Percentiles rank a stretch among this genome's conserved stretches.
These are phyloP conservation scores for Drosophila sulfurigaster DNA, from an alignment of 1,140 invertebrate genomes.

Conservation along the genomic window DNA sequence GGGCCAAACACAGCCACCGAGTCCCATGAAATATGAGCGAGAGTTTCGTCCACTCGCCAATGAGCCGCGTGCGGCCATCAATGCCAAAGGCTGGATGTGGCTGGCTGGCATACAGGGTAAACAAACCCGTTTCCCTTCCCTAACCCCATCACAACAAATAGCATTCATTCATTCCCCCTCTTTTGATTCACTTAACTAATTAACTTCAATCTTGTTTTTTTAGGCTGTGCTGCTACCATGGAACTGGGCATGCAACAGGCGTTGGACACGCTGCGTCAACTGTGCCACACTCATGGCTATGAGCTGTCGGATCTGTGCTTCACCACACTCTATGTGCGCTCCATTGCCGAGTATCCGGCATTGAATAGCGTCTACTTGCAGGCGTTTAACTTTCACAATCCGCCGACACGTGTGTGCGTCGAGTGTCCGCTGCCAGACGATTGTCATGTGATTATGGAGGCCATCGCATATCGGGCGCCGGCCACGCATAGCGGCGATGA, in stretches of 20 bases:
- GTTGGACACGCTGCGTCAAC: conserved; percentile 56
- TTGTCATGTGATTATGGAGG: conserved; percentile 92
- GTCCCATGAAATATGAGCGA: conserved; percentile 80
- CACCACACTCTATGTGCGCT: conserved; percentile 92
- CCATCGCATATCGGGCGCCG: conserved; percentile 87
- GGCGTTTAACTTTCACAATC: conserved; percentile 91
- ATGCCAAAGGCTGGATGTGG: conserved; percentile 92
- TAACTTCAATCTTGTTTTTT: background rate
- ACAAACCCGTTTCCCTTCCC: background rate
- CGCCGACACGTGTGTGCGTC: conserved; percentile 95
- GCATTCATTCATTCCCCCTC: no score
- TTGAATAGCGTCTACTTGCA: conserved; percentile 92
- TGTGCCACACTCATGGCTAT: conserved; percentile 86
- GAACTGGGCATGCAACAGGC: conserved; percentile 76
- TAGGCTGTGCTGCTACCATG: conserved; percentile 66
- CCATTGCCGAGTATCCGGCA: conserved; percentile 91
- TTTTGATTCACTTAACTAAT: no score
- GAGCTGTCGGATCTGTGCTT: conserved; percentile 90
- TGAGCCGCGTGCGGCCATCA: conserved; percentile 87
- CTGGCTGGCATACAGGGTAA: conserved; percentile 90
- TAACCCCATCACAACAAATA: no score
- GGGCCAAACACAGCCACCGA: conserved; percentile 70
- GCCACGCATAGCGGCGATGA: conserved; percentile 55
- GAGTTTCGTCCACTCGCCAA: conserved; percentile 82
- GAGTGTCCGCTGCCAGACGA: conserved; percentile 90